Evolutionary conservation across 2,888 invertebrate species (phyloP), one percentile per base, ranked within the genome.

Genomic region (Ormia ochracea): DNA sequence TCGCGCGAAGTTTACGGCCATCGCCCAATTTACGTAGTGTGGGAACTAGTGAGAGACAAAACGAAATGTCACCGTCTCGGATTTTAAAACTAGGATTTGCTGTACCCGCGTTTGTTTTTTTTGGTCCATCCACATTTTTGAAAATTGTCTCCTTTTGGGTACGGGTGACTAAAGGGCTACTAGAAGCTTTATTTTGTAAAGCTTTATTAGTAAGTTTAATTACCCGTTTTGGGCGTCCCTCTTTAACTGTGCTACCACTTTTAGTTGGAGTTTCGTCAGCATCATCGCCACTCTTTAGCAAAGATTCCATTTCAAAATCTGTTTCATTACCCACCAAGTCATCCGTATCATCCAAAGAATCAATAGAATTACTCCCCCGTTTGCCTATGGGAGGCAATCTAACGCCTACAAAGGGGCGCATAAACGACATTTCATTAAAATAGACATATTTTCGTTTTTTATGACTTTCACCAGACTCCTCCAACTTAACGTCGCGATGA

Each of bases 51-150:
- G 80, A 80, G 0, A 80, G 68, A 17, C 68, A 80, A 23, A 80
- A 80, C 0, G 80, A 68, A 5, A 80, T 80, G n/a, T 80, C 80
- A 36, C 80, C 80, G 65, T 80, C 80, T 12, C 76, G 59, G 50
- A 80, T 73, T 31, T 76, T 72, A 28, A 76, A 76, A 31, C 68
- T 56, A 4, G 80, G 43, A 50, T 63, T 61, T 3, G 45, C 17
- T 4, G 19, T n/a, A 5, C 4, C n/a, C 1, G 12, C 9, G 4
- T 4, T 3, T 1, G 56, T 19, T 63, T 76, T 80, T 9, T 73
- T 80, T 36, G 26, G 7, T 1, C 19, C 61, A 7, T 61, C 59
- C 14, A 52, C 50, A 65, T 65, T 73, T 9, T 76, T 76, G 2
- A 59, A 28, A 43, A 28, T 21, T n/a, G 65, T 3, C 14, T 72